Conservation (phyloP, 2,113 vertebrate genomes). For the Aleadryas rufinucha region DNA sequence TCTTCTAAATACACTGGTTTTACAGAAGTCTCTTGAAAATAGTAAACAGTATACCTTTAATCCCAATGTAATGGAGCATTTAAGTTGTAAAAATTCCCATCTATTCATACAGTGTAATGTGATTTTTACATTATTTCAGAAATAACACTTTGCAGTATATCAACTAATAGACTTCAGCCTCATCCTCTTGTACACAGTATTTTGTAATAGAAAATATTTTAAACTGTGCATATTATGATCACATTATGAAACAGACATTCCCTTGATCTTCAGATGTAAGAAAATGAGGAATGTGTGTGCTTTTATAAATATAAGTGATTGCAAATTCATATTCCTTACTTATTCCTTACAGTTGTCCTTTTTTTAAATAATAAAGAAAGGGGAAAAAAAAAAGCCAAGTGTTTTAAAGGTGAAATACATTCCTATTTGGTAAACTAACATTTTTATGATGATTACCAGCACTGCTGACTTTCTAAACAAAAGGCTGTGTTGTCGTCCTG, state of each 20-base stretch:
- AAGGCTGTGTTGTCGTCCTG: constrained; percentile 57
- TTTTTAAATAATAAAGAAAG: not conserved
- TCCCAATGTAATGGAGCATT: constrained; percentile 8
- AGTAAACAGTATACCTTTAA: not conserved
- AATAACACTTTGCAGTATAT: constrained; percentile 2
- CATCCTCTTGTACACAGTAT: constrained; percentile 61
- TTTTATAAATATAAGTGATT: constrained; percentile 64
- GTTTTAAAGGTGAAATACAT: constrained; percentile 65
- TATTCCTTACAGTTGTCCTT: constrained; percentile 27
- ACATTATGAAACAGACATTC: constrained; percentile 55
- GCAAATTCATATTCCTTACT: constrained; percentile 62
- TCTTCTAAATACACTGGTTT: not conserved
- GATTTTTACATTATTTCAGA: not conserved
- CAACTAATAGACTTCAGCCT: not conserved
- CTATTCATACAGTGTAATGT: not conserved
- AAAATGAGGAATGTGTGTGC: constrained; percentile 48
- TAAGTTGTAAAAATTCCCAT: constrained; percentile 20
- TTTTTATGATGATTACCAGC: constrained; percentile 64
- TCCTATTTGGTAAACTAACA: constrained; percentile 60
- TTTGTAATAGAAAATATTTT: constrained; percentile 70
- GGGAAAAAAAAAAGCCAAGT: not conserved
- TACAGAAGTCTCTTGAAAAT: not conserved
- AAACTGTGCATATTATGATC: constrained; percentile 58
- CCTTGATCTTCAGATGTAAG: constrained; percentile 53
- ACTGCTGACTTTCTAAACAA: constrained; percentile 66